These are phyloP conservation scores for Anarhynchus alexandrinus DNA, from an alignment of 2,113 vertebrate species.

Conservation along the genomic window DNA sequence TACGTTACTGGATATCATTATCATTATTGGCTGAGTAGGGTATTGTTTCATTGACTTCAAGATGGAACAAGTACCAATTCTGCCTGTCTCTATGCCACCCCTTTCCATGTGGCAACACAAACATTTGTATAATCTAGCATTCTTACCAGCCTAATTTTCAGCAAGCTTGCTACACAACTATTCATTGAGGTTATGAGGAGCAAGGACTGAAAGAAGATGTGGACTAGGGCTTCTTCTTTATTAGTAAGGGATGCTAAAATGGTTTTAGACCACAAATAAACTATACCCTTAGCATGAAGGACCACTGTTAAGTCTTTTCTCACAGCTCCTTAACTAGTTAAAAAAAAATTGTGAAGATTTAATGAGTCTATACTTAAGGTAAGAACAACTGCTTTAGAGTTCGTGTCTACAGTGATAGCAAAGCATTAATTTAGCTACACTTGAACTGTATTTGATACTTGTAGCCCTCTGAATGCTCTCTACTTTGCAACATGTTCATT, in stretches of 20 bases:
- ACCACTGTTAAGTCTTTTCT: neutral
- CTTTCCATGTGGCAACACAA: neutral
- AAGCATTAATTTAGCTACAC: neutral
- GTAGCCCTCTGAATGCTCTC: neutral
- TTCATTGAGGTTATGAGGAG: neutral
- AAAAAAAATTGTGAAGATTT: neutral
- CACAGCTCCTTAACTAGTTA: neutral
- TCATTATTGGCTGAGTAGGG: neutral
- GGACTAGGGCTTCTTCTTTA: neutral
- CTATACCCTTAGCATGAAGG: neutral
- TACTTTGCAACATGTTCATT: neutral
- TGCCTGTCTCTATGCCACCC: neutral
- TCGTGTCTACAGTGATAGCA: neutral
- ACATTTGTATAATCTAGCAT: neutral
- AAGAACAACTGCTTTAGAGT: neutral
- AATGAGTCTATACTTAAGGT: neutral
- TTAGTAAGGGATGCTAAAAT: neutral
- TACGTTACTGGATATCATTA: neutral
- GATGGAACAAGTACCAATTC: neutral
- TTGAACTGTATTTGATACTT: neutral
- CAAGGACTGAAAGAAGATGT: neutral
- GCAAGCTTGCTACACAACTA: neutral
- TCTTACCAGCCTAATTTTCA: neutral
- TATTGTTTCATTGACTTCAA: neutral
- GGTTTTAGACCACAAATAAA: neutral